Conservation (phyloP, 2,888 invertebrate species). For the Steinernema carpocapsae region DNA sequence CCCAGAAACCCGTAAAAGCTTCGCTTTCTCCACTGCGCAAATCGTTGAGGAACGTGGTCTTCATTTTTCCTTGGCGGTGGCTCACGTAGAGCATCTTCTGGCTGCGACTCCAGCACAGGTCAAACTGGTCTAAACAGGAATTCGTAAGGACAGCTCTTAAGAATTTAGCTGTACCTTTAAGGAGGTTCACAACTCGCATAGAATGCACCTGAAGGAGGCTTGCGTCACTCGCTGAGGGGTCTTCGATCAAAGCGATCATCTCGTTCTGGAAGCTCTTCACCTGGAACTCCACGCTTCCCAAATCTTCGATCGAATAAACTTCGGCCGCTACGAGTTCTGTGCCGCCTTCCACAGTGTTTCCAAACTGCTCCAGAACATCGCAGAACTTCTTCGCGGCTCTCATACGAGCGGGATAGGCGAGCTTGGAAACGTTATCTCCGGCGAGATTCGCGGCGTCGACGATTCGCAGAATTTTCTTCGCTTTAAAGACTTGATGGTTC, state of each 20-base stretch:
- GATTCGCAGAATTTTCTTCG: conserved; percentile 51
- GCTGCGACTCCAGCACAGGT: conserved; percentile 27
- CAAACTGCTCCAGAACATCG: conserved; percentile 40
- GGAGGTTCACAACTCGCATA: conserved; percentile 1
- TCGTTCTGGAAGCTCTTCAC: conserved; percentile 36
- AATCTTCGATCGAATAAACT: conserved; percentile 31
- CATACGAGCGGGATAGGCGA: conserved; percentile 51
- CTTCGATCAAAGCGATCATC: conserved; percentile 31
- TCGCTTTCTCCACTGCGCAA: background rate
- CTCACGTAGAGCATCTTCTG: background rate
- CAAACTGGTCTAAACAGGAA: background rate
- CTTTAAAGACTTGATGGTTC: conserved; percentile 3
- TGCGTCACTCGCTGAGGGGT: background rate
- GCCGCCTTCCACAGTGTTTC: background rate
- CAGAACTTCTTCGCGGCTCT: conserved; percentile 57
- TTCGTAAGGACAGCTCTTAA: background rate
- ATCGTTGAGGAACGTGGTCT: background rate
- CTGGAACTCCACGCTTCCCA: conserved; percentile 36
- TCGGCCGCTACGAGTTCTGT: conserved; percentile 40
- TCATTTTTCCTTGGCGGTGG: conserved; percentile 6
- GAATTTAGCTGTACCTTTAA: background rate
- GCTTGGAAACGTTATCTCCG: conserved; percentile 60
- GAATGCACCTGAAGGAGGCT: conserved; percentile 12
- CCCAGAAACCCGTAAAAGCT: conserved; percentile 6
- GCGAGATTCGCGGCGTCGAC: conserved; percentile 62